Evolutionary conservation across 30 jellyfish, hydroid and myxozoan species (phyloP).

Genomic region (Calvadosia cruxmelitensis): DNA sequence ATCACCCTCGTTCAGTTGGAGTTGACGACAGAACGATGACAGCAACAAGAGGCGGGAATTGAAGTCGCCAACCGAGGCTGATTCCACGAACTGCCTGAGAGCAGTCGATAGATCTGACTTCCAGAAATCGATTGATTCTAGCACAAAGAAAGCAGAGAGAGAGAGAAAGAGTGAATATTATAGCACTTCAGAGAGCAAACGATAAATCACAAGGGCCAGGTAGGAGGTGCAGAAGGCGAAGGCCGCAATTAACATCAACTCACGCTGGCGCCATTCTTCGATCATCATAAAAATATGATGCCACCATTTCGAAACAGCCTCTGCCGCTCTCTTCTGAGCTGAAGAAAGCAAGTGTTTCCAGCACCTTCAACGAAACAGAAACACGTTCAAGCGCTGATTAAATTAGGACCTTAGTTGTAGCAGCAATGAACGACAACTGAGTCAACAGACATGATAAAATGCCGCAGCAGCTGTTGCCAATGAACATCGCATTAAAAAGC

Average conservation of each 20-base stretch:
- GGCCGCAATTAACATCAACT: too few relatives aligned
- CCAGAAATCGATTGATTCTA: constrained; percentile 5
- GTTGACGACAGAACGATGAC: neutral
- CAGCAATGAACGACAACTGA: too few relatives aligned
- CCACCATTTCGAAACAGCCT: constrained; percentile 30
- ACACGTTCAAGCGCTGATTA: neutral
- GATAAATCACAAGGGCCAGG: too few relatives aligned
- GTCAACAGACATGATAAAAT: too few relatives aligned
- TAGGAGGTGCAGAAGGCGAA: too few relatives aligned
- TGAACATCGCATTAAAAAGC: neutral
- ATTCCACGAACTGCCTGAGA: constrained; percentile 50
- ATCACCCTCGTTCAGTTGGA: neutral
- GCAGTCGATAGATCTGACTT: constrained; percentile 2
- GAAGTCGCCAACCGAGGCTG: constrained; percentile 62
- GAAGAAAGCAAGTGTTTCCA: constrained; percentile 35
- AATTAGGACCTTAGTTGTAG: too few relatives aligned
- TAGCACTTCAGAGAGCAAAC: too few relatives aligned
- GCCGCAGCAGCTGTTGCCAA: neutral
- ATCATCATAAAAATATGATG: neutral
- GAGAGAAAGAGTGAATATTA: too few relatives aligned
- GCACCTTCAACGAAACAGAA: constrained; percentile 6
- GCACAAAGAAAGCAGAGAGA: too few relatives aligned
- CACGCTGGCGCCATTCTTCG: neutral
- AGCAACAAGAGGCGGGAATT: constrained; percentile 54
- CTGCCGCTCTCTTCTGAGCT: constrained; percentile 14